Conservation (phyloP, 2,888 invertebrate genomes). For the Dicroscelio sp. region DNA sequence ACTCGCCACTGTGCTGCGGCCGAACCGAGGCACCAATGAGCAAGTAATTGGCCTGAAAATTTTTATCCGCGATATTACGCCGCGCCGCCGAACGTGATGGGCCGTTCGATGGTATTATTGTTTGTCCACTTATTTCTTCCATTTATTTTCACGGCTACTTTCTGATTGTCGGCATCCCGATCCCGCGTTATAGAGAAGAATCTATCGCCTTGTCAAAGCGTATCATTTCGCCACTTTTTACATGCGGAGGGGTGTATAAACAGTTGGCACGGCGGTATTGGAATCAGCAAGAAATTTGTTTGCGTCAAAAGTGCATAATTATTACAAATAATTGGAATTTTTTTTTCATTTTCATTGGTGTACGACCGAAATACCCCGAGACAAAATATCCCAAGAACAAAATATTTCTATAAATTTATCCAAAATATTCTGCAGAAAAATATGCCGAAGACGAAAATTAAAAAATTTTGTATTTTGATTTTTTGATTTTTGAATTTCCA, state of each 20-base stretch:
- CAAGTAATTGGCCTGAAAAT: conserved; percentile 84
- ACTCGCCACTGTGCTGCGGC: conserved; percentile 83
- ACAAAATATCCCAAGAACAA: too few species aligned
- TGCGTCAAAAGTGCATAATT: too few species aligned
- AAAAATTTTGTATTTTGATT: too few species aligned
- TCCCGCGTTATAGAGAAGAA: conserved; percentile 34
- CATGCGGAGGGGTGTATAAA: conserved; percentile 1
- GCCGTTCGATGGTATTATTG: conserved; percentile 39
- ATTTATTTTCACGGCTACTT: conserved; percentile 50
- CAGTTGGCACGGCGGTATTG: background rate
- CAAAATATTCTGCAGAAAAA: too few species aligned
- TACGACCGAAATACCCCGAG: too few species aligned
- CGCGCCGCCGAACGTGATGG: conserved; percentile 9
- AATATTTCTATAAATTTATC: too few species aligned
- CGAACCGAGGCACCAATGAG: conserved; percentile 81
- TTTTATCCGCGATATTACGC: conserved; percentile 80
- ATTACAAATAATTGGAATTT: too few species aligned
- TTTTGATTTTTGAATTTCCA: too few species aligned
- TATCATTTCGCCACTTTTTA: conserved; percentile 24
- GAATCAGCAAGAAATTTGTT: too few species aligned
- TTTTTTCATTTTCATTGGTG: too few species aligned
- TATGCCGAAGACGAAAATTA: too few species aligned
- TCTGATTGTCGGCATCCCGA: conserved; percentile 28
- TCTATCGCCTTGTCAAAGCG: conserved; percentile 55
- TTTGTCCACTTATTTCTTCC: conserved; percentile 54